A percentile compares a stretch with the other conserved stretches of the same genome.
These are phyloP conservation scores for Xiphophorus hellerii DNA, from an alignment of 2,113 vertebrate species.

Conservation along the genomic window DNA sequence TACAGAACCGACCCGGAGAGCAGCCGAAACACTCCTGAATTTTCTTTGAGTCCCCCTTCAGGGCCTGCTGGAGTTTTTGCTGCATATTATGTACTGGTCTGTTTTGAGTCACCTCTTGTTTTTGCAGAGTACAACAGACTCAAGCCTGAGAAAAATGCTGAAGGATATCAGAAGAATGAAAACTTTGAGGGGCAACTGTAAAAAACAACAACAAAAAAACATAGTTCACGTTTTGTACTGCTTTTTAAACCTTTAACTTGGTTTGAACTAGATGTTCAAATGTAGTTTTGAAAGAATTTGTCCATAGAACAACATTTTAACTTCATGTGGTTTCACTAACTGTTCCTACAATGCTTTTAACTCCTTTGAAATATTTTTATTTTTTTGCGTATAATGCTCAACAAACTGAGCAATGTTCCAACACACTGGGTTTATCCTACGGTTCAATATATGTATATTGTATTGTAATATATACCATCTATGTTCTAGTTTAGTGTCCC, in stretches of 20 bases:
- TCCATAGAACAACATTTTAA: background rate
- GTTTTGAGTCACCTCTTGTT: background rate
- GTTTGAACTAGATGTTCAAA: background rate
- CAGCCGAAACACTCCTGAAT: conserved; percentile 14
- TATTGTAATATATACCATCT: too few relatives aligned
- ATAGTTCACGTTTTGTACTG: background rate
- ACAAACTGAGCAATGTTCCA: too few relatives aligned
- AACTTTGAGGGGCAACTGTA: too few relatives aligned
- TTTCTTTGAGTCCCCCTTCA: conserved; percentile 2
- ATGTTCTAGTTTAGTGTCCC: too few relatives aligned
- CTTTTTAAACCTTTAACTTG: background rate
- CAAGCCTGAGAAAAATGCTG: too few relatives aligned
- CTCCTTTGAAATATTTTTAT: too few relatives aligned
- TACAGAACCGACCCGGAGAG: conserved; percentile 17
- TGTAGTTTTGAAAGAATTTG: background rate
- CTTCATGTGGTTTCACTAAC: too few relatives aligned
- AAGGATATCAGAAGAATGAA: too few relatives aligned
- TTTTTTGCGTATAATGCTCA: too few relatives aligned
- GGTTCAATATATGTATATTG: too few relatives aligned
- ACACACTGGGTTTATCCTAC: too few relatives aligned
- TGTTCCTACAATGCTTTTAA: too few relatives aligned
- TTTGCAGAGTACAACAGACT: background rate
- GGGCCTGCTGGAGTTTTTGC: background rate
- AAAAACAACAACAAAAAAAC: background rate
- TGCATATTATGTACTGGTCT: background rate